Percentiles rank a stretch among this genome's conserved stretches.
Evolutionary conservation across 2,888 invertebrate genomes (phyloP).

Genomic region (Agrochola macilenta): DNA sequence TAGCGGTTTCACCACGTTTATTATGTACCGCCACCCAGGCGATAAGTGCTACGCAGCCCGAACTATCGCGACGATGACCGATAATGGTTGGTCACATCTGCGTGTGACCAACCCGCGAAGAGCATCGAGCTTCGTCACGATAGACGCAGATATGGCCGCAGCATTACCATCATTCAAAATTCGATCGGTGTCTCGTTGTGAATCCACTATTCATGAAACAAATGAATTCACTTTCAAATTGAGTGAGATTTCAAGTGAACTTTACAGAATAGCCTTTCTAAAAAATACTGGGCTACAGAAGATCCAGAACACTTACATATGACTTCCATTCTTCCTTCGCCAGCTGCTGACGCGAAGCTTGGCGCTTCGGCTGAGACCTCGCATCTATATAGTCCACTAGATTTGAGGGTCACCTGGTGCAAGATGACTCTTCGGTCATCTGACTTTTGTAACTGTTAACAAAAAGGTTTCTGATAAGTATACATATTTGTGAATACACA

Average conservation of each 20-base stretch:
- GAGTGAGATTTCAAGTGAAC: not conserved
- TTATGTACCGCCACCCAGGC: too few species aligned
- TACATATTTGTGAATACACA: not conserved
- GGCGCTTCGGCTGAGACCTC: conserved; percentile 95
- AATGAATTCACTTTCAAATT: not conserved
- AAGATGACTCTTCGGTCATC: conserved; percentile 92
- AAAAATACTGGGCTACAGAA: not conserved
- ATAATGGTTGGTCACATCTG: too few species aligned
- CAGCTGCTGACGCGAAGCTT: conserved; percentile 93
- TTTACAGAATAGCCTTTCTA: too few species aligned
- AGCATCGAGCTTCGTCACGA: too few species aligned
- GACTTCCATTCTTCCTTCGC: conserved; percentile 94
- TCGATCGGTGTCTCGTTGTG: not conserved
- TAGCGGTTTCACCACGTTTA: too few species aligned
- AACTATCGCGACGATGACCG: too few species aligned
- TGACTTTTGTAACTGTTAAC: conserved; percentile 92
- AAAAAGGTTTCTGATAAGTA: conserved; percentile 14
- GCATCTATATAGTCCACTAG: conserved; percentile 93
- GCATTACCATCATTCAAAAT: not conserved
- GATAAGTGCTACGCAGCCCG: too few species aligned
- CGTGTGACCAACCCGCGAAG: too few species aligned
- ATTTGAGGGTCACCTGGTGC: conserved; percentile 92
- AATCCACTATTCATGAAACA: not conserved
- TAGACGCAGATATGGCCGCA: too few species aligned
- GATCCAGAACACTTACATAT: conserved; percentile 92